phyloP scores from a whole-genome alignment of 2,888 invertebrate species.

The Megamerina dolium region DNA sequence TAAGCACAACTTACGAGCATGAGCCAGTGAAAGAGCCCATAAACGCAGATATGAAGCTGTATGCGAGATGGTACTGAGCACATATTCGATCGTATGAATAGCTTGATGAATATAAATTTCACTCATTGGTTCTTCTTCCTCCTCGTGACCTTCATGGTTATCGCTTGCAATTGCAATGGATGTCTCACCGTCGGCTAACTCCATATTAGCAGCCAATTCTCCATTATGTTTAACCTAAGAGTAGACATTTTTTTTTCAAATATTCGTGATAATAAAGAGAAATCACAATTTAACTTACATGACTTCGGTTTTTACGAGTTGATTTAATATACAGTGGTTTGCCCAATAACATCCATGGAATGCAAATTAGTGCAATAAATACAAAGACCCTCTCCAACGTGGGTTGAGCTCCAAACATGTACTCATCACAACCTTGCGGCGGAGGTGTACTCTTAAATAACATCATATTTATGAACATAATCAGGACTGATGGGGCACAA shows the following conservation, averaged over 20 bases:
- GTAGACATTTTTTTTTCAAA: background rate
- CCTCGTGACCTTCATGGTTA: constrained; percentile 50
- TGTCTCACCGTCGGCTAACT: constrained; percentile 31
- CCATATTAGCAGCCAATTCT: constrained; percentile 62
- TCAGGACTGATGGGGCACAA: constrained; percentile 70
- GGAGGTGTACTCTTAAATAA: constrained; percentile 55
- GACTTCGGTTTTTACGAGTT: constrained; percentile 33
- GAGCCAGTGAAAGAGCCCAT: constrained; percentile 96
- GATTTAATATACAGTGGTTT: constrained; percentile 74
- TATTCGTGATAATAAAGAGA: background rate
- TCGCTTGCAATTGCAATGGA: constrained; percentile 27
- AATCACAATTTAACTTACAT: constrained; percentile 34
- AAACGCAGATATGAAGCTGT: constrained; percentile 94
- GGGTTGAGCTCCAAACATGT: constrained; percentile 67
- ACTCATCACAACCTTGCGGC: constrained; percentile 52
- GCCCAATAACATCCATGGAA: constrained; percentile 90
- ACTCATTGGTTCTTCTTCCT: constrained; percentile 64
- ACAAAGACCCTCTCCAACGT: constrained; percentile 72
- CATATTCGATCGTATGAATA: constrained; percentile 96
- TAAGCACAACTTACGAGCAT: constrained; percentile 67
- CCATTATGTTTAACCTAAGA: constrained; percentile 52
- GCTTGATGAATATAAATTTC: constrained; percentile 91
- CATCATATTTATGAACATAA: constrained; percentile 77
- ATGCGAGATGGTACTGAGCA: constrained; percentile 91
- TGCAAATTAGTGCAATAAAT: constrained; percentile 72